Evolutionary conservation across 2,113 vertebrate species (phyloP), one percentile per base, ranked within the genome.

Genomic region (Prionailurus bengalensis): DNA sequence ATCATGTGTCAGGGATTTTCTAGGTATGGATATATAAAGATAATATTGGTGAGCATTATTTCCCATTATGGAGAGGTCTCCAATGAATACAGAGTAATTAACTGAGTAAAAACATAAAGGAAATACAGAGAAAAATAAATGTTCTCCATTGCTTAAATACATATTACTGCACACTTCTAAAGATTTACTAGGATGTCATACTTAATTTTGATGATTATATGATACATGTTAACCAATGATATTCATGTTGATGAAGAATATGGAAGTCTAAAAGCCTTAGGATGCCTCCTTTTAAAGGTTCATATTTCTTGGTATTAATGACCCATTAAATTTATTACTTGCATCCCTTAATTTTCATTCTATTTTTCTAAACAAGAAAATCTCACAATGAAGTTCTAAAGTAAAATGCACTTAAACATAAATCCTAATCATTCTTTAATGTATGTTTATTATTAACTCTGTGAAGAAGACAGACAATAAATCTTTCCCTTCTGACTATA

Each of bases 131-230:
- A 45, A 86, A 58, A 95, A 63, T 15, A 84, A 89, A 48, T 71
- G 33, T 82, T 91, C 23, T 68, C 12, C n/a, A 23, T 83, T 92
- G 36, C 33, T 95, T 45, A 94, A 84, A 91, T 87, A 79, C 36
- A 31, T 58, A 86, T 70, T n/a, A 63, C 11, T 53, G 5, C 14
- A 80, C 0, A 70, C 42, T 95, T 92, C 68, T 89, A 86, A 97
- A 89, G 21, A 74, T 58, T 17, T 25, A 78, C 5, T 29, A 78
- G 12, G 65, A 33, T 48, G 5, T 11, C 21, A 17, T 45, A 13
- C 27, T 83, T 74, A 73, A 36, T 95, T 92, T 86, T 82, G 15
- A 79, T 71, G 27, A 21, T 70, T 91, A 53, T 66, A 70, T 84
- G 23, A 70, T 94, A 7, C 11, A 25, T 92, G 16, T 61, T 93